Evolutionary conservation across 2,888 invertebrate genomes (phyloP).

Genomic region (Platycnemis pennipes): DNA sequence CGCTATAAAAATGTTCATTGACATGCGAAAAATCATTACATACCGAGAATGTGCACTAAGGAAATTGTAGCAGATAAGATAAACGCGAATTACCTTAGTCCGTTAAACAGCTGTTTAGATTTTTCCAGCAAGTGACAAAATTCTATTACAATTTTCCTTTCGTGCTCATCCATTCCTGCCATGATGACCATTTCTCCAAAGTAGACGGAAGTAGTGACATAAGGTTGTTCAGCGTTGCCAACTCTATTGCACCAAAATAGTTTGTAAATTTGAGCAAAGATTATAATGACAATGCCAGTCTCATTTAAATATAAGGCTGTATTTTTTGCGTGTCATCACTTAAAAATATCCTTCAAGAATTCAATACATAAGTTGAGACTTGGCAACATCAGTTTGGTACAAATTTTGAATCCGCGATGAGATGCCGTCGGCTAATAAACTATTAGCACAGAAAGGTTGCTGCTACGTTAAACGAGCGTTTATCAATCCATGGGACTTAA

Average conservation of each 20-base stretch:
- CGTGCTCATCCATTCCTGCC: conserved; percentile 92
- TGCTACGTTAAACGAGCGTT: no score
- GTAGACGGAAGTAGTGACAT: conserved; percentile 67
- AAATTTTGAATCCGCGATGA: conserved; percentile 2
- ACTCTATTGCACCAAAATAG: conserved; percentile 60
- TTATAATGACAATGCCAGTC: neutral
- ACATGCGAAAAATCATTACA: neutral
- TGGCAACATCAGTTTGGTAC: conserved; percentile 41
- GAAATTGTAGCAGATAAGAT: neutral
- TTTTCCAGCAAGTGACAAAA: conserved; percentile 98
- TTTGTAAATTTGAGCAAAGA: neutral
- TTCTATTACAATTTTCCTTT: conserved; percentile 95
- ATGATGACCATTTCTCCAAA: conserved; percentile 81
- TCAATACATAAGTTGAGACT: neutral
- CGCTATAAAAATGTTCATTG: conserved; percentile 19
- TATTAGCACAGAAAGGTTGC: no score
- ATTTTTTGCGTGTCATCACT: neutral
- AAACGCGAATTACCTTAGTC: conserved; percentile 86
- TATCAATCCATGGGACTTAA: no score
- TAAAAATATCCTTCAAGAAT: neutral
- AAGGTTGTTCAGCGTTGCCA: conserved; percentile 61
- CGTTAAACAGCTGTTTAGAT: conserved; percentile 98
- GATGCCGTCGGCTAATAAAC: neutral
- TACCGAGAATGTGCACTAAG: neutral
- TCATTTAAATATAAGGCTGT: neutral